Evolutionary conservation across 2,888 invertebrate genomes (phyloP), one percentile per base, ranked within the genome.

Genomic region (Acrocyrtus sp.): DNA sequence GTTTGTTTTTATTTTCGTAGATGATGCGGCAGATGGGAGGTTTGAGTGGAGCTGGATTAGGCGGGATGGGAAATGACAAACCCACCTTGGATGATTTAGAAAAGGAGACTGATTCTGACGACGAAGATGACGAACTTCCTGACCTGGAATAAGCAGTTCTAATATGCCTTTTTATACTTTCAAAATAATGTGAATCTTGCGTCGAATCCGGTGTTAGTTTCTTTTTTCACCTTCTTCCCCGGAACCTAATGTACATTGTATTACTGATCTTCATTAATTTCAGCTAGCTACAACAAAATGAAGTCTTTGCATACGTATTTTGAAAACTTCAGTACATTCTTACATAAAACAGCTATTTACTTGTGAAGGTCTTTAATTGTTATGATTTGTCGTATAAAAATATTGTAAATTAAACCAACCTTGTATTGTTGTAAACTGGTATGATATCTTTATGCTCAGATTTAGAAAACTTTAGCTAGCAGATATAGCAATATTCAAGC

Each of bases 1-100:
- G 17, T 45, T 12, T 45, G 15, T 73, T 65, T 54, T 72, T 41
- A 22, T 75, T 83, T 83, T 15, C n/a, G n/a, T 80, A 88, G 86
- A 90, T 92, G 90, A 89, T 92, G 86, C 87, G 88, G 80, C 88
- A 90, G 79, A 91, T 92, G 90, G 90, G 90, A 63, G 90, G 89
- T 69, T 82, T 88, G 48, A 85, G 86, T 65, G 65, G 48, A 51
- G 61, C 78, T 39, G 51, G 72, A 51, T 34, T 34, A 34, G 65
- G 56, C 50, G 68, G 80, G 27, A 48, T 67, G 27, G 72, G 61
- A 74, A 87, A 86, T 77, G 87, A 86, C 34, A 91, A 91, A 85
- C 91, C 91, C 65, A 88, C 88, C 79, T 91, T 93, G 81, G 92
- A 92, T 82, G 92, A 92, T 83, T 85, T 93, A 82, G 90, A 90